phyloP scores from a whole-genome alignment of 2,113 vertebrate genomes.

The Aphyosemion australe region DNA sequence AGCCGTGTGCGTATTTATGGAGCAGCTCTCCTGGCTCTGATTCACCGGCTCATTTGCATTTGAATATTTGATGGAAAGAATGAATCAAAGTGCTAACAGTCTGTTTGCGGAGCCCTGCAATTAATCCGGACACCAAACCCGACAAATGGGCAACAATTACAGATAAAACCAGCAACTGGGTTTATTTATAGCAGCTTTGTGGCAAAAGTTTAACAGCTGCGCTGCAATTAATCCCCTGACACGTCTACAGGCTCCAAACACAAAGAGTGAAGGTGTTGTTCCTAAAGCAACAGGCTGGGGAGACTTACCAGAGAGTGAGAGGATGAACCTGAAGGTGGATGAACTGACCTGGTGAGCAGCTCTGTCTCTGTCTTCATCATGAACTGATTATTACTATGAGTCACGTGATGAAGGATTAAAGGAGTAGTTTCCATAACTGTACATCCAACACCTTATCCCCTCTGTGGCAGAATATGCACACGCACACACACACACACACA shows the following conservation, averaged over 20 bases:
- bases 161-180: not conserved
- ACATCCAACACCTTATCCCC: conserved; percentile 46
- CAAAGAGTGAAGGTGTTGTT: not conserved
- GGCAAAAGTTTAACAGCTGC: not conserved
- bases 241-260: not conserved
- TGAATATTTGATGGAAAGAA: conserved; percentile 46
- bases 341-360: not conserved
- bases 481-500: no score
- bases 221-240: not conserved
- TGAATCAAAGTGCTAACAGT: conserved; percentile 21
- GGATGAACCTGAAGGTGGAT: conserved; percentile 3
- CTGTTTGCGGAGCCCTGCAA: conserved; percentile 38
- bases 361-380: conserved; percentile 45
- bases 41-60: conserved; percentile 64
- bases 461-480: not conserved
- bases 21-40: conserved; percentile 21
- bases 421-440: conserved; percentile 61
- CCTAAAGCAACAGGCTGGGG: not conserved
- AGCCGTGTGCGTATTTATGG: conserved; percentile 56
- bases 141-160: conserved; percentile 18
- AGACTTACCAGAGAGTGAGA: conserved; percentile 46
- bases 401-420: conserved; percentile 73
- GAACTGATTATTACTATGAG: conserved; percentile 73
- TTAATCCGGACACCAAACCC: conserved; percentile 38
- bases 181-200: conserved; percentile 11